Conservation (phyloP, 1,140 invertebrate species). For the Penaeus vannamei region DNA sequence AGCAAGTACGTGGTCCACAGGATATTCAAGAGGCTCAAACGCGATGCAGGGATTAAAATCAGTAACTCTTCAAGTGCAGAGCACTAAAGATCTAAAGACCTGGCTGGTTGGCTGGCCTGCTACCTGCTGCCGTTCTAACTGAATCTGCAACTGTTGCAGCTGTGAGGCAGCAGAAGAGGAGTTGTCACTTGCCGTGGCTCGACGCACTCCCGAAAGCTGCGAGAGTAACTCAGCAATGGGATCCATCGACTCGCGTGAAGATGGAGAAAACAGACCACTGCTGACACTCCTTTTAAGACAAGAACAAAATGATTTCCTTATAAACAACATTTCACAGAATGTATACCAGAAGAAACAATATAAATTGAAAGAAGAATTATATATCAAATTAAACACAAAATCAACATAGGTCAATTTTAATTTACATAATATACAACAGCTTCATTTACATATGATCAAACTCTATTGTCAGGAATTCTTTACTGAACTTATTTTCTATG, state of each 20-base stretch:
- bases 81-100: conserved; percentile 57
- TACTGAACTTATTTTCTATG: no score
- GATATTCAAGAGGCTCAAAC: conserved; percentile 46
- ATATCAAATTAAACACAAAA: not conserved
- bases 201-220: conserved; percentile 90
- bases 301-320: not conserved
- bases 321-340: no score
- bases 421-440: not conserved
- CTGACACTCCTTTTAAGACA: conserved; percentile 55
- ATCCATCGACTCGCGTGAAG: conserved; percentile 91
- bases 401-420: not conserved
- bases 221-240: conserved; percentile 94
- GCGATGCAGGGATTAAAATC: conserved; percentile 48
- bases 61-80: conserved; percentile 60
- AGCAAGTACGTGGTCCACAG: conserved; percentile 32
- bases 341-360: no score
- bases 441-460: not conserved
- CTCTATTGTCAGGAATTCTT: no score
- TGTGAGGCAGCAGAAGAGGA: conserved; percentile 69
- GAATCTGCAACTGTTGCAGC: conserved; percentile 71
- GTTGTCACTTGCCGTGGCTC: conserved; percentile 72
- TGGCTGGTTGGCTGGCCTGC: conserved; percentile 68
- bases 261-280: conserved; percentile 70
- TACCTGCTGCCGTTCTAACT: conserved; percentile 69
- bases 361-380: no score